Base-by-base conservation (phyloP, 1,140 invertebrate species). In the Formica exsecta region DNA sequence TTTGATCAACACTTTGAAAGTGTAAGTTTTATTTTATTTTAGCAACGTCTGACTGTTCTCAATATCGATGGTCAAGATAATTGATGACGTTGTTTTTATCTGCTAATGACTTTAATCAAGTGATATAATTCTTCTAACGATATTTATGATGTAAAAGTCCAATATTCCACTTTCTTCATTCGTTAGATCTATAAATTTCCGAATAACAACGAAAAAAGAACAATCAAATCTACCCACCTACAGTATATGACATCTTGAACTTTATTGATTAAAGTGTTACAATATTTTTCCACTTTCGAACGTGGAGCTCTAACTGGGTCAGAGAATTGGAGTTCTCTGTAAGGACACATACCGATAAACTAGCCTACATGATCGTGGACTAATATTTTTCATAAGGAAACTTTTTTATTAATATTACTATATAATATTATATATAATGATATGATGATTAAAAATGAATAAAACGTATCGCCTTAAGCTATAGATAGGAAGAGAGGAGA, bases 241-340 rank as follows among this genome's bases (percentile, higher is more conserved):
- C 48, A 61, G 32, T 83, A 83, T 74, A 83, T 83, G 54, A 59
- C 4, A 74, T 32, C 13, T 59, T 74, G 68, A 73, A 74, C 77
- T 70, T 83, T 83, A 83, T 83, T 83, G 79, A 83, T 83, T 68
- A 73, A 22, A 36, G 25, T 61, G 79, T 74, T 54, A 62, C 54
- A 83, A 83, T 81, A 70, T 83, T 83, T 83, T 83, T 74, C 79
- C 54, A 59, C 79, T 83, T 73, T 74, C 71, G 54, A 71, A 44
- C 51, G 51, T 32, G 51, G 29, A 81, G 38, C 13, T 38, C 54
- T 74, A 83, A 83, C 79, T 73, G 41, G 79, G 79, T 83, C 79
- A 83, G 25, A 16, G 19, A 61, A 25, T 44, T 54, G 79, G 38
- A 48, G 54, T 51, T 51, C 19, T 73, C 29, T 54, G 79, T 3